Percentiles rank a stretch among this genome's conserved stretches.
Evolutionary conservation across 2,888 invertebrate genomes (phyloP).

Genomic region (Pseudococcus jackbeardsleyi): DNA sequence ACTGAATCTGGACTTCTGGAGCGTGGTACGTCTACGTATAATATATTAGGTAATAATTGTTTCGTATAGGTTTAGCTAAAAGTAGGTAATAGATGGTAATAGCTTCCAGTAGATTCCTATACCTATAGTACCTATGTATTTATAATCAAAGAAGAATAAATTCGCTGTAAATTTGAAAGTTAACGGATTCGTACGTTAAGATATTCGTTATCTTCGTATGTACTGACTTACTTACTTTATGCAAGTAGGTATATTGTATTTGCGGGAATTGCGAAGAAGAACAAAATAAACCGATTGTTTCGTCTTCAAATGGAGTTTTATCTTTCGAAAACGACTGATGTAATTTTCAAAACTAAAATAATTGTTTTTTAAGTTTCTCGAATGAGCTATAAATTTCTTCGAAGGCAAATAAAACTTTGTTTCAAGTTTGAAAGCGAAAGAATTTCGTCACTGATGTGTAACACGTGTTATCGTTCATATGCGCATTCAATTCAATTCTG

Average conservation of each 20-base stretch:
- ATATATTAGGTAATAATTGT: too few species aligned
- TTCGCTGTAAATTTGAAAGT: constrained; percentile 11
- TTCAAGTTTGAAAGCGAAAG: background rate
- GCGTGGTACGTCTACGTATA: too few species aligned
- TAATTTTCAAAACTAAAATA: constrained; percentile 26
- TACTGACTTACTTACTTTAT: too few species aligned
- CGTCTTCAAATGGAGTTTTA: constrained; percentile 11
- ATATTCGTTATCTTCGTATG: constrained; percentile 35
- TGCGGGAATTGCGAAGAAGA: background rate
- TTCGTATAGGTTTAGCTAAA: too few species aligned
- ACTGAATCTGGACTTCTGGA: too few species aligned
- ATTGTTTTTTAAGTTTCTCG: constrained; percentile 38
- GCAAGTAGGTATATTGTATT: background rate
- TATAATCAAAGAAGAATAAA: constrained; percentile 18
- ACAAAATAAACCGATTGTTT: constrained; percentile 26
- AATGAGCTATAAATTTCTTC: constrained; percentile 33
- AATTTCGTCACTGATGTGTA: constrained; percentile 42
- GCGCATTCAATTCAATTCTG: constrained; percentile 14
- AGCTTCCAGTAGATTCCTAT: background rate
- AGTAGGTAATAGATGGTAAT: too few species aligned
- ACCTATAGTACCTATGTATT: background rate
- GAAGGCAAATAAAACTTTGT: constrained; percentile 14
- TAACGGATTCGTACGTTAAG: background rate
- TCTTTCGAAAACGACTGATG: constrained; percentile 26
- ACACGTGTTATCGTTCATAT: constrained; percentile 37